Evolutionary conservation across 2,113 vertebrate genomes (phyloP).

Genomic region (Anser cygnoides): DNA sequence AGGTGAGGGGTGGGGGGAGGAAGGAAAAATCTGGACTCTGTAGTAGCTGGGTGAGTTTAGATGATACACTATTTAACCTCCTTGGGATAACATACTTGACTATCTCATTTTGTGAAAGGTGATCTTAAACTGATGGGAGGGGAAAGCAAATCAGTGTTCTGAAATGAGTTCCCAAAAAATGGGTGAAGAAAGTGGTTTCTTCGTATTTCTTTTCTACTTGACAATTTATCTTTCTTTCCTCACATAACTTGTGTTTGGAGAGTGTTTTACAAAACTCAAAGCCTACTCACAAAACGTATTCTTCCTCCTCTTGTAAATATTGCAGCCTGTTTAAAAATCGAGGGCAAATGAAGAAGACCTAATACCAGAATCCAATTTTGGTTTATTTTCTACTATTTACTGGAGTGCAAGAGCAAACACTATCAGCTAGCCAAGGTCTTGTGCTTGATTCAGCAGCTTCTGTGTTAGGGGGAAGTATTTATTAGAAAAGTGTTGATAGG

Average conservation of each 20-base stretch:
- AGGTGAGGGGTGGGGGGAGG: neutral
- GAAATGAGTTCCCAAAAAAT: neutral
- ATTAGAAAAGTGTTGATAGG: neutral
- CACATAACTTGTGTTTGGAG: neutral
- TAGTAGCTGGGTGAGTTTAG: neutral
- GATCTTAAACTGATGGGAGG: neutral
- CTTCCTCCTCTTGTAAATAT: neutral
- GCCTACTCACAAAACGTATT: neutral
- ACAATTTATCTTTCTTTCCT: neutral
- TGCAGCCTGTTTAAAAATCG: neutral
- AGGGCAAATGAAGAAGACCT: neutral
- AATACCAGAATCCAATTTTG: neutral
- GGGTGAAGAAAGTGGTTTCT: neutral
- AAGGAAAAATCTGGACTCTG: neutral
- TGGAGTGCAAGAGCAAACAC: neutral
- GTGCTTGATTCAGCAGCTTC: conserved; percentile 8
- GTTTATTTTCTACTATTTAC: neutral
- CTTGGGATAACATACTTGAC: neutral
- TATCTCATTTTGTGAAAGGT: neutral
- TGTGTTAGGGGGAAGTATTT: conserved; percentile 13
- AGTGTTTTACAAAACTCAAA: neutral
- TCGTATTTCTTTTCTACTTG: neutral
- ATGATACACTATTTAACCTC: neutral
- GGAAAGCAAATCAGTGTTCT: neutral
- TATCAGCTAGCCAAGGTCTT: neutral